Evolutionary conservation across 2,113 vertebrate species (phyloP).

Genomic region (Benitochromis conjunctus): DNA sequence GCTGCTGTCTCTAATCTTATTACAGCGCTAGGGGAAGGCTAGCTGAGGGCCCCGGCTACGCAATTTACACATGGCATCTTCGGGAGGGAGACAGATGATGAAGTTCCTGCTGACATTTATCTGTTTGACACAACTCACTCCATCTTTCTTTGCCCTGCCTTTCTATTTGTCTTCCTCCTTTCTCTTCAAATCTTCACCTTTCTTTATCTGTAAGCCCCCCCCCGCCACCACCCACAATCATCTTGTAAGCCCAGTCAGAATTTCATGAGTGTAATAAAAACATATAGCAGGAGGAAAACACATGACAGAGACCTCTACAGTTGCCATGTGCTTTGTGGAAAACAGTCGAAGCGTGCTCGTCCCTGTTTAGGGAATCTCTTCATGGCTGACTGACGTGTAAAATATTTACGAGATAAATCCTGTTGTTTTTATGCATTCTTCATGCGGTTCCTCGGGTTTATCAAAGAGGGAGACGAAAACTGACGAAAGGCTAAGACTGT

Average conservation of each 20-base stretch:
- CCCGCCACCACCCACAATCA: not conserved
- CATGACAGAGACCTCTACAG: not conserved
- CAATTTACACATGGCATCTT: conserved; percentile 68
- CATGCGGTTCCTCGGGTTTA: not conserved
- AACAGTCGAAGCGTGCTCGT: not conserved
- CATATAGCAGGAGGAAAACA: not conserved
- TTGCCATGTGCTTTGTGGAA: not conserved
- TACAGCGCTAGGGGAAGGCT: conserved; percentile 52
- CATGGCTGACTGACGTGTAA: conserved; percentile 37
- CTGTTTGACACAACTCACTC: conserved; percentile 62
- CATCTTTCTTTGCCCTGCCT: not conserved
- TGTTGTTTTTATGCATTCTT: conserved; percentile 43
- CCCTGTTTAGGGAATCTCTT: not conserved
- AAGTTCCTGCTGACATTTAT: conserved; percentile 68
- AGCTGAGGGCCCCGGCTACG: conserved; percentile 45
- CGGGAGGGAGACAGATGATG: conserved; percentile 48
- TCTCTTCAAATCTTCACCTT: not conserved
- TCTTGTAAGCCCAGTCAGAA: not conserved
- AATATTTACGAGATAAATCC: conserved; percentile 50
- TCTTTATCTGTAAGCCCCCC: not conserved
- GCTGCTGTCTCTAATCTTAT: conserved; percentile 71
- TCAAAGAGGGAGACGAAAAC: not conserved
- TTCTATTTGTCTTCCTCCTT: not conserved
- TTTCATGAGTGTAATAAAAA: not conserved
- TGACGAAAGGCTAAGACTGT: not conserved